phyloP scores from a whole-genome alignment of 1,140 invertebrate genomes.

The Euwallacea fornicatus region DNA sequence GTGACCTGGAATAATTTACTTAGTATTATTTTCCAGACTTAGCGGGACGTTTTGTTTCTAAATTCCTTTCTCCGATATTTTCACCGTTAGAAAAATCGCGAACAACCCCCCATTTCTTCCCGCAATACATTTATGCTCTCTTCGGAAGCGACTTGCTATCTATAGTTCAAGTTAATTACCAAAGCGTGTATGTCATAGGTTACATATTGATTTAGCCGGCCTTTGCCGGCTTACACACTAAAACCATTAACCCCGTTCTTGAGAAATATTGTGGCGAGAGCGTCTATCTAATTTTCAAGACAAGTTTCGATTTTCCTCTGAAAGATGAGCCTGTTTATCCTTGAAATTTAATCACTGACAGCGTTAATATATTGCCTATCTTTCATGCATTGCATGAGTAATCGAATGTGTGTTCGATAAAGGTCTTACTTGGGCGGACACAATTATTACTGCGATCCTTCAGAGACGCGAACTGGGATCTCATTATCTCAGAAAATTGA shows the following conservation, averaged over 20 bases:
- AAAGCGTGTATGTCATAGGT: constrained; percentile 5
- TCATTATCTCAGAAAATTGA: constrained; percentile 43
- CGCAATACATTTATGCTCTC: no score
- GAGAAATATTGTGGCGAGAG: not conserved
- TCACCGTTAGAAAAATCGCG: no score
- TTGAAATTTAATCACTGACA: constrained; percentile 42
- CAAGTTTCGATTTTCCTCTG: constrained; percentile 6
- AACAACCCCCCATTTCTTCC: no score
- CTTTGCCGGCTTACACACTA: constrained; percentile 1
- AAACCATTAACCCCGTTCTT: constrained; percentile 6
- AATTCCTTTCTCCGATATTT: not conserved
- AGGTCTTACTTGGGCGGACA: no score
- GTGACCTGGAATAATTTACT: constrained; percentile 25
- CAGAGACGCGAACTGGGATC: not conserved
- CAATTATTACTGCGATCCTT: no score
- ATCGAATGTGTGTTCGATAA: no score
- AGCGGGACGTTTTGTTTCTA: constrained; percentile 4
- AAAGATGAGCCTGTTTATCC: constrained; percentile 33
- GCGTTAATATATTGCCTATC: constrained; percentile 37
- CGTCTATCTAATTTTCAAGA: not conserved
- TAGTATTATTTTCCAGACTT: constrained; percentile 20
- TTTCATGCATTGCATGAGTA: constrained; percentile 23
- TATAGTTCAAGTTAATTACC: constrained; percentile 3
- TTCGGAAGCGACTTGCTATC: no score
- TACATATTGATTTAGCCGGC: not conserved